Evolutionary conservation across 2,888 invertebrate species (phyloP).

Genomic region (Andrena bucephala): DNA sequence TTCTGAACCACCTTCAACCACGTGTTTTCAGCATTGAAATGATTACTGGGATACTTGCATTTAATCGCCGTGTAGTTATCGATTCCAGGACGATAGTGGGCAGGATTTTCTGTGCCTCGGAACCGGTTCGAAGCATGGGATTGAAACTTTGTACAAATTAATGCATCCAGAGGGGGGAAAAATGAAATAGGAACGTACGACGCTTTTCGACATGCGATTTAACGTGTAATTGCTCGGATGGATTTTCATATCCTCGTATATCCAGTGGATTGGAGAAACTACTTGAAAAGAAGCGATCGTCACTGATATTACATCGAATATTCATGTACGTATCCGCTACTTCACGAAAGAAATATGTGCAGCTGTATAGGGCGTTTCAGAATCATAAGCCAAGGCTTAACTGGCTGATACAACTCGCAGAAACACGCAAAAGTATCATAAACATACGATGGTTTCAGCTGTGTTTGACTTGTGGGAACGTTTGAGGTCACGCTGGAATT

Average conservation of each 20-base stretch:
- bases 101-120: background rate
- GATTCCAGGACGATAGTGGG: conserved; percentile 15
- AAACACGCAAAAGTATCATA: too few species aligned
- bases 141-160: conserved; percentile 36
- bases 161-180: too few species aligned
- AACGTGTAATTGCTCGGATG: conserved; percentile 2
- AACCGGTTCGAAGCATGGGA: conserved; percentile 28
- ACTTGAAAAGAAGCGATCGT: background rate
- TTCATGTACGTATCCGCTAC: background rate
- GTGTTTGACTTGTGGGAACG: too few species aligned
- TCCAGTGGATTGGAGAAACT: too few species aligned
- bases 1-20: background rate
- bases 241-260: background rate
- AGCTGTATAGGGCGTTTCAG: too few species aligned
- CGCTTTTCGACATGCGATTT: background rate
- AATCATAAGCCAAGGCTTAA: too few species aligned
- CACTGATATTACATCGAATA: background rate
- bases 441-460: too few species aligned
- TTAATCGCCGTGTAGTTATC: conserved; percentile 22
- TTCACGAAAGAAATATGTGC: too few species aligned
- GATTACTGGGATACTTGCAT: conserved; percentile 12
- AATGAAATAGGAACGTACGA: background rate
- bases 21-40: conserved; percentile 6
- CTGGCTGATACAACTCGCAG: too few species aligned
- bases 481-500: too few species aligned